Evolutionary conservation across 35 echinoderm and acorn worm genomes (phyloP).

Genomic region (Ophiothrix spiculata): DNA sequence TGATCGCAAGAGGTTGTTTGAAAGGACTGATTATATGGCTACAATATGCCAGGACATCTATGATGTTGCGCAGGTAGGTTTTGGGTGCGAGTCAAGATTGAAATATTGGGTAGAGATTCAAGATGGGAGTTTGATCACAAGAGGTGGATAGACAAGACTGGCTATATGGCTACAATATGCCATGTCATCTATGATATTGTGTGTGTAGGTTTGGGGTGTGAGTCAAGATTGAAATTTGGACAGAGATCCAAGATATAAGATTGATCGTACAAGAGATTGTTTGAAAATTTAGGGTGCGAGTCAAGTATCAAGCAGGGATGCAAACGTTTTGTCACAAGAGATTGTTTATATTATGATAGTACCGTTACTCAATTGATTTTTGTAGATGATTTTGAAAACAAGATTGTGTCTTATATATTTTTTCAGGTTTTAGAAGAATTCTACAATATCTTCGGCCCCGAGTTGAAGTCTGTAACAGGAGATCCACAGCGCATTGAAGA

Average conservation of each 20-base stretch:
- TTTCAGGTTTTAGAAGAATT: conserved; percentile 94
- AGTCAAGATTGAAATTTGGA: no score
- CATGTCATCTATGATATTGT: conserved; percentile 94
- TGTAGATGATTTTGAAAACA: not conserved
- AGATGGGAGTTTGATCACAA: conserved; percentile 99
- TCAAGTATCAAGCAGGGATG: no score
- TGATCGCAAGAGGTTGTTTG: conserved; percentile 98
- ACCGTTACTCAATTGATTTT: not conserved
- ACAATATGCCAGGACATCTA: conserved; percentile 98
- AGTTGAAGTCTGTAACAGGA: conserved; percentile 95
- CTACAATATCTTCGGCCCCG: conserved; percentile 99
- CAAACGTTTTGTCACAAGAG: no score
- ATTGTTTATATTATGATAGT: not conserved
- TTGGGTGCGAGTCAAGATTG: conserved; percentile 71
- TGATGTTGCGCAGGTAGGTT: conserved; percentile 88
- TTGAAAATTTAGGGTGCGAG: no score
- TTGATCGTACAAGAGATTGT: no score
- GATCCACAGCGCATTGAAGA: conserved; percentile 99
- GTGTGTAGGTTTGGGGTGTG: conserved; percentile 45
- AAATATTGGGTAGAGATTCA: conserved; percentile 87
- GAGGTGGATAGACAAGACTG: conserved; percentile 90
- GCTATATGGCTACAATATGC: conserved; percentile 99
- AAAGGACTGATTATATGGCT: conserved; percentile 99
- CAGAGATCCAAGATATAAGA: no score
- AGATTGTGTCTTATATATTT: not conserved